phyloP scores from a whole-genome alignment of 2,113 vertebrate species.

The Recurvirostra avosetta region DNA sequence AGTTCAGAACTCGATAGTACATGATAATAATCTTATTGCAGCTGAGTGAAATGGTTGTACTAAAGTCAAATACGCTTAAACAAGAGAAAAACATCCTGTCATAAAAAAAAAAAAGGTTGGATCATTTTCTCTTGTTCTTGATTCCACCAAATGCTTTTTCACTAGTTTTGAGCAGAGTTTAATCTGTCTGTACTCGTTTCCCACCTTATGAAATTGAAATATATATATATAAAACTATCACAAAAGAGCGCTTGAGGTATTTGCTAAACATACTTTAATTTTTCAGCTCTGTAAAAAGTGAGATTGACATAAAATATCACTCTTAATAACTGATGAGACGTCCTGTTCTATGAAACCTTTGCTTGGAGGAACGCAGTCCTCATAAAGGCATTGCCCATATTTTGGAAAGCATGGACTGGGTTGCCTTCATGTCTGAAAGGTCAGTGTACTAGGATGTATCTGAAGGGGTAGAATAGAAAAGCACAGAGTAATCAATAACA shows the following conservation, averaged over 20 bases:
- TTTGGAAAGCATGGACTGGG: neutral
- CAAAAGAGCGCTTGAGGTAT: neutral
- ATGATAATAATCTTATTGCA: neutral
- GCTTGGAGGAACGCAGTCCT: neutral
- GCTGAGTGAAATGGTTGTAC: neutral
- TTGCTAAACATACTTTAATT: neutral
- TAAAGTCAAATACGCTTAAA: neutral
- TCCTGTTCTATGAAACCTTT: neutral
- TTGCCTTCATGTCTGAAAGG: neutral
- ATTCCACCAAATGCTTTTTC: neutral
- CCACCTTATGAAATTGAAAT: neutral
- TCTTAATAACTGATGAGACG: neutral
- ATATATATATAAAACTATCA: neutral
- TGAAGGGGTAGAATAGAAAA: neutral
- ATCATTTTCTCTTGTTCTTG: neutral
- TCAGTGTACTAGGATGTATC: neutral
- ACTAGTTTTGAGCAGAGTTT: neutral
- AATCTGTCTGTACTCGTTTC: neutral
- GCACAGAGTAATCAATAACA: fast-evolving
- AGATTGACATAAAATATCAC: neutral
- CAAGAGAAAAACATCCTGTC: neutral
- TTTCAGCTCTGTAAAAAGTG: neutral
- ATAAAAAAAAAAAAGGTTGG: neutral
- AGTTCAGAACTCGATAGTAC: neutral
- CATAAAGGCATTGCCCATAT: neutral